These are phyloP conservation scores for Microcebus lehilahytsara DNA, from an alignment of 2,113 vertebrate species.

Conservation along the genomic window DNA sequence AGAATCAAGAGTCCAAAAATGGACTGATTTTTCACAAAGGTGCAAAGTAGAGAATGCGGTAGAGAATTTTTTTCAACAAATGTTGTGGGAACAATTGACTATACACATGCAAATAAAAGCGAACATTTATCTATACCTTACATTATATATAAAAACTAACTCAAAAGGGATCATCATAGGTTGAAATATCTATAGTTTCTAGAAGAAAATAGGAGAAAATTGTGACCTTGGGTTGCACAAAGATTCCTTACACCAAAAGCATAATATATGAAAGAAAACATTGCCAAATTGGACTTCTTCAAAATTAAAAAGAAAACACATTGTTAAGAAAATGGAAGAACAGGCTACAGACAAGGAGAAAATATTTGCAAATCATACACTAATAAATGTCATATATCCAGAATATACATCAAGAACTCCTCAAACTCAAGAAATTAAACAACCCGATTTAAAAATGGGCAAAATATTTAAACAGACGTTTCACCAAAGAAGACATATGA, in stretches of 20 bases:
- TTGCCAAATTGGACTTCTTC: not conserved
- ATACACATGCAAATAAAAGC: not conserved
- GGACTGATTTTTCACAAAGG: not conserved
- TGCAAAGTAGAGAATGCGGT: not conserved
- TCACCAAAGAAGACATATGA: not conserved
- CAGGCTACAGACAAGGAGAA: not conserved
- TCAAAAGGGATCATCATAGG: not conserved
- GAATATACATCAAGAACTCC: not conserved
- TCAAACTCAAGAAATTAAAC: not conserved
- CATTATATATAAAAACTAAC: not conserved
- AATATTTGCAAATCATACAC: not conserved
- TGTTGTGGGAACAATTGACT: no score
- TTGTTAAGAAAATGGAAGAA: not conserved
- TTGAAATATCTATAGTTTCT: not conserved
- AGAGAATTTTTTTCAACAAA: slow-evolving; percentile 8
- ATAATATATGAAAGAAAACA: not conserved
- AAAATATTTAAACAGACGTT: not conserved
- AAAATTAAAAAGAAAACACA: not conserved
- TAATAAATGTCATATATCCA: not conserved
- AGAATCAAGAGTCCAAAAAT: not conserved
- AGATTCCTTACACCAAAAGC: not conserved
- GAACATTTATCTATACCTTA: not conserved
- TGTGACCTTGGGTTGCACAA: not conserved
- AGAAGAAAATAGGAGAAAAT: not conserved
- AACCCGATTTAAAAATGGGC: not conserved